These are phyloP conservation scores for Cossypha caffra DNA, from an alignment of 2,797 vertebrate species.

Conservation along the genomic window DNA sequence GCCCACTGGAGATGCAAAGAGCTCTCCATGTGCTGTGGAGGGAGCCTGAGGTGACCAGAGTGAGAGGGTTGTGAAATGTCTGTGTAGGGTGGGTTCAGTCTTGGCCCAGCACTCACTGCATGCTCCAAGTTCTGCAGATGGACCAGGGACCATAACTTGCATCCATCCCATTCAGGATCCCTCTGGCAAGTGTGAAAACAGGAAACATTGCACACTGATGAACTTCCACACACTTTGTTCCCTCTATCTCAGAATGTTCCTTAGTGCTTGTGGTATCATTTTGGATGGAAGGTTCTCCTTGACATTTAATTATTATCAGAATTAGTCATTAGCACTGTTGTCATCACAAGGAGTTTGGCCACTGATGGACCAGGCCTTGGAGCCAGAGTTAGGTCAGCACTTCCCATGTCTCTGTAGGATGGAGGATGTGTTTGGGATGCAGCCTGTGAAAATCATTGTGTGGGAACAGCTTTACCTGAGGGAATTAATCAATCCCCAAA, in stretches of 20 bases:
- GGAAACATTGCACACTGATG: accelerated
- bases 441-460: not conserved
- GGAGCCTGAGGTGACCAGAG: slow-evolving; percentile 19
- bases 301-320: slow-evolving; percentile 38
- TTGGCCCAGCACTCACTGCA: not conserved
- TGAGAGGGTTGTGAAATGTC: not conserved
- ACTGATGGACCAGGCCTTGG: not conserved
- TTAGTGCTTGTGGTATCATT: not conserved
- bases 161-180: not conserved
- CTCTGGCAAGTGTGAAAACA: not conserved
- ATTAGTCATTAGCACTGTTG: not conserved
- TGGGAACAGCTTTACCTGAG: not conserved
- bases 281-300: slow-evolving; percentile 32
- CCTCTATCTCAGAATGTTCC: not conserved
- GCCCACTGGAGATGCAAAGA: slow-evolving; percentile 40
- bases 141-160: not conserved
- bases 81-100: not conserved
- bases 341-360: slow-evolving; percentile 1
- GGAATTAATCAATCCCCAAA: not conserved
- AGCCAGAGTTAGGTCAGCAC: not conserved
- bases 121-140: not conserved
- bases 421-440: not conserved
- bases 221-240: not conserved
- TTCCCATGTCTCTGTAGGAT: not conserved
- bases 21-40: not conserved